Evolutionary conservation across 2,888 invertebrate genomes (phyloP).

Genomic region (Tenodera sinensis): DNA sequence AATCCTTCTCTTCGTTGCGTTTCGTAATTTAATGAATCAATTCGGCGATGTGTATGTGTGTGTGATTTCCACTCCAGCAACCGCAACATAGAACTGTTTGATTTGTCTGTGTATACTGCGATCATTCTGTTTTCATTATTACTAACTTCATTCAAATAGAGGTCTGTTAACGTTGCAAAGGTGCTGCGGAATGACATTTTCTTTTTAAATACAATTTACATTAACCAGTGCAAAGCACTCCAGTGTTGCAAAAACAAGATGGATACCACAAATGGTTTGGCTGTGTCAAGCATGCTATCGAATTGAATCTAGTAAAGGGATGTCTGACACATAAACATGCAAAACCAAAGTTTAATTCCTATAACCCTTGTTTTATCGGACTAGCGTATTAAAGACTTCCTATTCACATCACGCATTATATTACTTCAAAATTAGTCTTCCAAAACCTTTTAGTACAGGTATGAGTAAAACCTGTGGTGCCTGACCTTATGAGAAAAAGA

Average conservation of each 20-base stretch:
- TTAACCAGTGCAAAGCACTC: not conserved
- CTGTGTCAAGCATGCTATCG: not conserved
- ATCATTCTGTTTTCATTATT: not conserved
- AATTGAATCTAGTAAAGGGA: not conserved
- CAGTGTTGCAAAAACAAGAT: not conserved
- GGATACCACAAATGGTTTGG: not conserved
- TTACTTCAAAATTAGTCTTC: no score
- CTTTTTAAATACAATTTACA: not conserved
- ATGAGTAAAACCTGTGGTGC: no score
- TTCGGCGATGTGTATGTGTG: not conserved
- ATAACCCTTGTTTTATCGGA: no score
- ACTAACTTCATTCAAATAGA: not conserved
- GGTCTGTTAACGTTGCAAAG: not conserved
- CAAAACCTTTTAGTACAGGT: no score
- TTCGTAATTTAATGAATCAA: not conserved
- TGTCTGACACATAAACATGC: no score
- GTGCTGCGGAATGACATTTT: not conserved
- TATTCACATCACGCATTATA: no score
- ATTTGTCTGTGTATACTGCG: not conserved
- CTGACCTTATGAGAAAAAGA: no score
- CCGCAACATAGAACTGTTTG: not conserved
- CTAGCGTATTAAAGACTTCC: no score
- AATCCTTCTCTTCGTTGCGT: not conserved
- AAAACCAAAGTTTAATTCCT: no score
- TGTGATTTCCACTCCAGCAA: not conserved